Evolutionary conservation across 2,113 vertebrate genomes (phyloP).

Genomic region (Ptilonorhynchus violaceus): DNA sequence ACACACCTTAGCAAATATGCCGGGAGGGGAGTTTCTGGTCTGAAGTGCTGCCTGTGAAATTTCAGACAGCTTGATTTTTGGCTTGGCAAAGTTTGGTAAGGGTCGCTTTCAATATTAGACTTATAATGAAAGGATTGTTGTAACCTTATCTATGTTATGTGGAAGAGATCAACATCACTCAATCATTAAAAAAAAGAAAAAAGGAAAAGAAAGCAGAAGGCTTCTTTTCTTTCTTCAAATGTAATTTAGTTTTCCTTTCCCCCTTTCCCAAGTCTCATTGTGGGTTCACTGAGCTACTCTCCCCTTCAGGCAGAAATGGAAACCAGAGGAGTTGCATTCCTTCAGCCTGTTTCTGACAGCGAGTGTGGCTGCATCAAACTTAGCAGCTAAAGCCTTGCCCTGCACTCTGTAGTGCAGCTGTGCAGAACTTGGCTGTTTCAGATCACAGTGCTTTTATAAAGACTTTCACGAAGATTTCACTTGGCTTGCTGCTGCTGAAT

Average conservation of each 20-base stretch:
- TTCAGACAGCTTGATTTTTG: conserved; percentile 44
- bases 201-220: background rate
- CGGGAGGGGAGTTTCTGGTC: background rate
- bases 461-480: background rate
- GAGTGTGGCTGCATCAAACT: conserved; percentile 28
- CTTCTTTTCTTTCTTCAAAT: conserved; percentile 34
- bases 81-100: conserved; percentile 1
- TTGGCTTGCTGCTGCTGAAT: background rate
- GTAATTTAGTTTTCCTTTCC: conserved; percentile 28
- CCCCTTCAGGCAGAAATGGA: conserved; percentile 56
- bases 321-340: conserved; percentile 70
- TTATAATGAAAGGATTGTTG: conserved; percentile 46
- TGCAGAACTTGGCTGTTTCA: conserved; percentile 32
- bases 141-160: conserved; percentile 50
- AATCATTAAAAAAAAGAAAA: background rate
- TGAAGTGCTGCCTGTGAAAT: conserved; percentile 16
- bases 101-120: background rate
- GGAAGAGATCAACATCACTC: conserved; percentile 21
- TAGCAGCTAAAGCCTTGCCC: conserved; percentile 28
- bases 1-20: conserved; percentile 5
- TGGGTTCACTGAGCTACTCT: conserved; percentile 52
- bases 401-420: conserved; percentile 26
- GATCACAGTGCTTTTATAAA: conserved; percentile 15
- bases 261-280: conserved; percentile 26
- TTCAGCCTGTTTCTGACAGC: conserved; percentile 17